These are phyloP conservation scores for Smithornis capensis DNA, from an alignment of 2,113 vertebrate genomes.

Conservation along the genomic window DNA sequence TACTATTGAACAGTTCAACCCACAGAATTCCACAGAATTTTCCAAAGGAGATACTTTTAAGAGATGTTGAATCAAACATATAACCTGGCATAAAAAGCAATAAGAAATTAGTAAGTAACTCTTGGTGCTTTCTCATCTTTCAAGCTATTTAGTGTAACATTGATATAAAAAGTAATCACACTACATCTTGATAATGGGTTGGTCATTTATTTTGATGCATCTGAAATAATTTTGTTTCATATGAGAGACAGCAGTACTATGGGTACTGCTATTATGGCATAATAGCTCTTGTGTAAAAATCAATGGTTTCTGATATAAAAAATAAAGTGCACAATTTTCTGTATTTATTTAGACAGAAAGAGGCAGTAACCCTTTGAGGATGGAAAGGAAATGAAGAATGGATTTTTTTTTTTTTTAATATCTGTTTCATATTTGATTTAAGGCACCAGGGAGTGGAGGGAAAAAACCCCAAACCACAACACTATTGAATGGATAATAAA, in stretches of 20 bases:
- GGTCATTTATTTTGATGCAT: not conserved
- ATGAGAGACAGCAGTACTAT: not conserved
- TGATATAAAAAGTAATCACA: not conserved
- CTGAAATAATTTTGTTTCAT: not conserved
- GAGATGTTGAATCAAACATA: not conserved
- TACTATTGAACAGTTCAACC: not conserved
- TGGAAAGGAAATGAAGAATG: not conserved
- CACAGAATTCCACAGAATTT: not conserved
- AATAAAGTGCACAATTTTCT: not conserved
- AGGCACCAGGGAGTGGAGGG: accelerated
- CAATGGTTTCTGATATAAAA: not conserved
- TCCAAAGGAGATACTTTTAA: conserved; percentile 7
- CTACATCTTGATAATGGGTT: not conserved
- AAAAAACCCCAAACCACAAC: not conserved
- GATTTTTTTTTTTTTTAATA: not conserved
- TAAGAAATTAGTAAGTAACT: not conserved
- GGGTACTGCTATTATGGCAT: too few species aligned
- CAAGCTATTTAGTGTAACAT: not conserved
- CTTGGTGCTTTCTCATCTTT: not conserved
- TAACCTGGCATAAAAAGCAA: not conserved
- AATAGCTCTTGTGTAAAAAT: not conserved
- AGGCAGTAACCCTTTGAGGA: not conserved
- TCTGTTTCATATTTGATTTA: not conserved
- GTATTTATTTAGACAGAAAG: not conserved
- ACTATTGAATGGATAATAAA: not conserved